A percentile compares a stretch with the other conserved stretches of the same genome.
Evolutionary conservation across 2,113 vertebrate species (phyloP).

Genomic region (Malaclemys terrapin): DNA sequence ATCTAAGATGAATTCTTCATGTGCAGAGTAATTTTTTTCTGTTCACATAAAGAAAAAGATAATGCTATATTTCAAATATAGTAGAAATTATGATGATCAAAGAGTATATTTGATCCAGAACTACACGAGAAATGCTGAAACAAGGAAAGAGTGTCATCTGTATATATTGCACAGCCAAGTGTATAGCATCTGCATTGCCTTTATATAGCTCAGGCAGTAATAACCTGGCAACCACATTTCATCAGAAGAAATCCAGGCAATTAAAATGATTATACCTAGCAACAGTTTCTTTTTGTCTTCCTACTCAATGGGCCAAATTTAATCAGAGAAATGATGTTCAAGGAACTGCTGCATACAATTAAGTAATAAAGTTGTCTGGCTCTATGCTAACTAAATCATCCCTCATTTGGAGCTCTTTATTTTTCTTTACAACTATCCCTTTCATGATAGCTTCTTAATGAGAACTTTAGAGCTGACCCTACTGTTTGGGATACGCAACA

Average conservation of each 20-base stretch:
- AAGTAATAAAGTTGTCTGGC: not conserved
- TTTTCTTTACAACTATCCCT: not conserved
- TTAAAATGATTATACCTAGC: constrained; percentile 71
- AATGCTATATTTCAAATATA: constrained; percentile 38
- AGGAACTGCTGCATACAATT: not conserved
- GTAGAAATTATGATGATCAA: constrained; percentile 59
- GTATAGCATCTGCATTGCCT: constrained; percentile 63
- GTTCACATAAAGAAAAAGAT: not conserved
- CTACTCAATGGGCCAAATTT: constrained; percentile 44
- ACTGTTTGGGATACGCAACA: not conserved
- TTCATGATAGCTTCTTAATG: not conserved
- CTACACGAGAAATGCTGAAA: constrained; percentile 7
- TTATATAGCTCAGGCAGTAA: constrained; percentile 82
- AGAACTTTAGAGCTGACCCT: not conserved
- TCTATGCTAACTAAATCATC: not conserved
- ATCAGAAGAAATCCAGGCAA: constrained; percentile 75
- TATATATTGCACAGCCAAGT: constrained; percentile 63
- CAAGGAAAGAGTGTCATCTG: constrained; percentile 31
- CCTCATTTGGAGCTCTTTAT: not conserved
- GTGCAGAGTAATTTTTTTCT: constrained; percentile 2
- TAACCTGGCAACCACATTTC: constrained; percentile 88
- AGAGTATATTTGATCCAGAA: constrained; percentile 34
- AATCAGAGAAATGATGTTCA: not conserved
- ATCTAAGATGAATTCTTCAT: constrained; percentile 17
- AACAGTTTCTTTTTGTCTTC: constrained; percentile 69